Conservation (phyloP, 2,113 vertebrate species). For the Struthio camelus region DNA sequence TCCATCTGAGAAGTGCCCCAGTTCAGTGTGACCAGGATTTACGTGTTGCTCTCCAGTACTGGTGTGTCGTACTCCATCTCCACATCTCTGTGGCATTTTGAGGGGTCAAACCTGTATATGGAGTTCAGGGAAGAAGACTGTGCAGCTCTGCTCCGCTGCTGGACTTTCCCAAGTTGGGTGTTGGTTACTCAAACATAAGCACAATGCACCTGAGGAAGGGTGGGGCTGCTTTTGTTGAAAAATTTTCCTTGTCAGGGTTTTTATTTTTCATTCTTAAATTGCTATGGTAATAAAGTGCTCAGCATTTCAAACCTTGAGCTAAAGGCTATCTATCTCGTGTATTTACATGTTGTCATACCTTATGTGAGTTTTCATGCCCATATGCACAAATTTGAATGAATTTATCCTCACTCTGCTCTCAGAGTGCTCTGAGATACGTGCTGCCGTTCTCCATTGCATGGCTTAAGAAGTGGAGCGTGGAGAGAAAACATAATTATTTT, state of each 20-base stretch:
- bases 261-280: background rate
- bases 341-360: background rate
- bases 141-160: background rate
- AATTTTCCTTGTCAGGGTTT: background rate
- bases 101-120: background rate
- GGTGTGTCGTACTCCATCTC: background rate
- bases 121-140: background rate
- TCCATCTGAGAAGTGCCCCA: background rate
- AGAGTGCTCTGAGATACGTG: background rate
- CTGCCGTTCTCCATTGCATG: background rate
- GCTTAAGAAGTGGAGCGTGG: background rate
- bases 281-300: background rate
- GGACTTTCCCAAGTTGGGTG: background rate
- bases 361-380: background rate
- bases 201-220: background rate
- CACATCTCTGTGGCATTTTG: no score
- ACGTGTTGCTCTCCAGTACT: background rate
- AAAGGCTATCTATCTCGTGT: background rate
- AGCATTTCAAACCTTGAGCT: background rate
- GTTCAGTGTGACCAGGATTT: background rate
- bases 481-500: background rate
- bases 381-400: background rate
- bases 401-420: background rate
- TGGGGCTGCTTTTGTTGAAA: background rate
- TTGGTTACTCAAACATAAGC: background rate